phyloP scores from a whole-genome alignment of 2,113 vertebrate species.

The Cyrtonyx montezumae region DNA sequence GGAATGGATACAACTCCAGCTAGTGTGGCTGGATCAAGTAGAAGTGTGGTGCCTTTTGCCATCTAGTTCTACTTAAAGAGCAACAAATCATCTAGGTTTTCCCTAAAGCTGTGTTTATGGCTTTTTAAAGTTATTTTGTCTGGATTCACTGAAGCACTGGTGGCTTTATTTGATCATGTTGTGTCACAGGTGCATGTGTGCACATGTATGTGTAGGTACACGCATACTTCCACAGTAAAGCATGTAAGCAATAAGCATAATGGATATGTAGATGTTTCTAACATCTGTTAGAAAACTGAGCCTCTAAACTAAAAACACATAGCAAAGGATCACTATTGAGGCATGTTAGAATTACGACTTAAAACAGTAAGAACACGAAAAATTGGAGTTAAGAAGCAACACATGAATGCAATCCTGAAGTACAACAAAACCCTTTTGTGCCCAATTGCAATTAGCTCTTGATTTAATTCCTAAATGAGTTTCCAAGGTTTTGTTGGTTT shows the following conservation, averaged over 20 bases:
- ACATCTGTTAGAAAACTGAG: not conserved
- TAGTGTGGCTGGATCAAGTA: not conserved
- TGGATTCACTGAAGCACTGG: not conserved
- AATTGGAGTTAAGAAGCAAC: not conserved
- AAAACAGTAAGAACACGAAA: conserved; percentile 13
- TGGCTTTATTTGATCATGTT: not conserved
- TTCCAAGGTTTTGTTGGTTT: conserved; percentile 51
- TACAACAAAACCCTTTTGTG: conserved; percentile 19
- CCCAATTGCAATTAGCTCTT: conserved; percentile 40
- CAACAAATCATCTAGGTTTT: not conserved
- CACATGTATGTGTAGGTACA: not conserved
- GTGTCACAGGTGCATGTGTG: not conserved
- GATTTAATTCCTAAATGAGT: conserved; percentile 42
- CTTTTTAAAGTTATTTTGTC: not conserved
- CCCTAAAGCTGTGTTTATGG: not conserved
- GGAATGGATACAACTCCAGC: not conserved
- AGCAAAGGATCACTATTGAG: not conserved
- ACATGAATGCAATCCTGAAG: not conserved
- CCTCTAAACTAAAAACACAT: not conserved
- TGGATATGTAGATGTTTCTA: not conserved
- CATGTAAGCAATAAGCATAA: not conserved
- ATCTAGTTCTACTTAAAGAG: not conserved
- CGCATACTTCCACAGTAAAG: not conserved
- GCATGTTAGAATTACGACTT: not conserved
- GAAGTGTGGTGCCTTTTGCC: not conserved